A percentile compares a stretch with the other conserved stretches of the same genome.
These are phyloP conservation scores for Percina caprodes DNA, from an alignment of 2,113 vertebrate genomes.

Conservation along the genomic window DNA sequence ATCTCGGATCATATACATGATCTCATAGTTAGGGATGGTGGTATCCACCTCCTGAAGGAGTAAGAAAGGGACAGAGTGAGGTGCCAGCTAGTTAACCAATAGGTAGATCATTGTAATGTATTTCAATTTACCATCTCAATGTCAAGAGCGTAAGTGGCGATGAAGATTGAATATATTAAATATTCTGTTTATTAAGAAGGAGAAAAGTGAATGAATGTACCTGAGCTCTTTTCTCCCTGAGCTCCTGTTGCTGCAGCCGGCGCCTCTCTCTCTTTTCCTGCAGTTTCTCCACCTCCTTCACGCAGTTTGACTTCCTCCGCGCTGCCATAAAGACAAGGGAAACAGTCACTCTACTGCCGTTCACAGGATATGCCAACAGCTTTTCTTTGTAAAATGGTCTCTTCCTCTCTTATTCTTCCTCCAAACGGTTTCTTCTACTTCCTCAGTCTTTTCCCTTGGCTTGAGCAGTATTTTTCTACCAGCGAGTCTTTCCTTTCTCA, in stretches of 20 bases:
- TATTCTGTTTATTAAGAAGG: neutral
- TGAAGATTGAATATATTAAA: neutral
- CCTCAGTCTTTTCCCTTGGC: slow-evolving; percentile 8
- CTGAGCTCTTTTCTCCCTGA: slow-evolving; percentile 97
- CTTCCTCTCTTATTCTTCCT: slow-evolving; percentile 13
- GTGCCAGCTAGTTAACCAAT: neutral
- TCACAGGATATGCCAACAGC: slow-evolving; percentile 12
- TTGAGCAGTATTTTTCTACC: slow-evolving; percentile 17
- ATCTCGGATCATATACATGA: slow-evolving; percentile 99
- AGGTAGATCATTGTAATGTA: neutral
- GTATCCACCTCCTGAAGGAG: slow-evolving; percentile 92
- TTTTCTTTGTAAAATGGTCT: slow-evolving; percentile 30
- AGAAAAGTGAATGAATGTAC: slow-evolving; percentile 72
- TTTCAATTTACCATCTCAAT: neutral
- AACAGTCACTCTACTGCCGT: slow-evolving; percentile 34
- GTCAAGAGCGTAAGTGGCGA: neutral
- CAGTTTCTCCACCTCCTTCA: slow-evolving; percentile 98
- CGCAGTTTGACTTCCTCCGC: slow-evolving; percentile 98
- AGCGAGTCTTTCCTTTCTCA: slow-evolving; percentile 9
- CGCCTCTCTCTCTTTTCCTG: slow-evolving; percentile 97
- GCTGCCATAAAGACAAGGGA: slow-evolving; percentile 81
- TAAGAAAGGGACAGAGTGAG: neutral
- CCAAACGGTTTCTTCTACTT: slow-evolving; percentile 26
- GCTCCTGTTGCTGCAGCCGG: slow-evolving; percentile 96
- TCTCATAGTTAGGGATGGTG: slow-evolving; percentile 98